Base-by-base conservation (phyloP, 1,140 invertebrate species). In the Macrostomum lignano region DNA sequence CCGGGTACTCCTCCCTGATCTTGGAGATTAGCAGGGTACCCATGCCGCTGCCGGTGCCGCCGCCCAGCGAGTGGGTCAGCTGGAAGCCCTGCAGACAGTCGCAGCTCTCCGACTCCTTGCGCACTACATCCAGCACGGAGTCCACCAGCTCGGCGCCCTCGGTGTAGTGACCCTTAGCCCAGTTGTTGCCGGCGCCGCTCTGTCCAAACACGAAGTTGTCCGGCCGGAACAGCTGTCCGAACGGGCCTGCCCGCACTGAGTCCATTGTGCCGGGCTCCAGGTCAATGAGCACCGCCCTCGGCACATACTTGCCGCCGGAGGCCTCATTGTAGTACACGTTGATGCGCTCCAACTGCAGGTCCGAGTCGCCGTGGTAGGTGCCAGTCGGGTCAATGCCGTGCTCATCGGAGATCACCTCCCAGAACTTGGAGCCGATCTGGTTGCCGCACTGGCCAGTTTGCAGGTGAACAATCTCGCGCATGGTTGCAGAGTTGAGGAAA, bases 241-340 rank as follows among this genome's bases (percentile, higher is more conserved):
- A 71, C 24, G 70, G 69, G 25, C 74, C 74, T 4, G 73, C 73
- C 35, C 75, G 63, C 6, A 81, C 74, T 0, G 74, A 71, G 51
- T 81, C 75, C 74, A 81, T 78, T 11, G 75, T 78, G n/a, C 74
- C 74, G 0, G 74, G 74, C 52, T 81, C 74, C 44, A 81, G 54
- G 50, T 81, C 75, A 15, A 81, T 67, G 25, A 81, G 62, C 26
- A 81, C 69, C 7, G 73, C 71, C 17, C 74, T 60, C 9, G 76
- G 76, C 15, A 79, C 76, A 47, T 78, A 79, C 58, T 75, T 77
- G 24, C 72, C 72, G 38, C 36, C 2, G 15, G 68, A 69, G 1
- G 73, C 74, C 56, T 81, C 74, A 60, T 77, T 78, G 60, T 76
- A 81, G 56, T 79, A 81, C 9, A 81, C 75, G 48, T 79, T 82